Base-by-base conservation (phyloP, 2,113 vertebrate genomes). In the Ondatra zibethicus region DNA sequence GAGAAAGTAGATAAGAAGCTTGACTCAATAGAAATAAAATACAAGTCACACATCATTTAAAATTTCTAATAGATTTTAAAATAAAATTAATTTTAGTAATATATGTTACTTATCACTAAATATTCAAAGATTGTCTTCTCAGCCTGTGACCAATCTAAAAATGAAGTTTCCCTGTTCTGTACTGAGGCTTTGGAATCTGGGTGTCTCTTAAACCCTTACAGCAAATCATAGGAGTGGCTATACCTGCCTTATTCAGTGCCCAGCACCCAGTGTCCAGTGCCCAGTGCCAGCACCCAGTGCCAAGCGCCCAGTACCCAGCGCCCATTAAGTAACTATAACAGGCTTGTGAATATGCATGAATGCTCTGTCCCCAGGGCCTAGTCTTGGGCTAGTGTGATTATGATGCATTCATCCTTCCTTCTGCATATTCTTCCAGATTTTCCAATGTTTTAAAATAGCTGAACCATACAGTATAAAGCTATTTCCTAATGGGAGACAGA, bases 401-500 rank as follows among this genome's bases (percentile, higher is more conserved):
- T 11, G 63, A 78, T 12, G 14, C 12, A 14, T 14, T 95, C 39
- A 27, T 91, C 27, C 21, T 84, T 47, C n/a, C 19, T 82, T 77
- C 6, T n/a, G 2, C 39, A 5, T 14, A 13, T 21, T 73, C 66
- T 42, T 85, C 29, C 88, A 65, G 78, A 63, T 82, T 91, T 91
- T 77, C 39, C n/a, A 4, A 33, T 33, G 80, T 52, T 89, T 89
- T 23, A 50, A 78, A 86, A 61, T 6, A 88, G 50, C 55, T 82
- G 0, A 2, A 90, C 23, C 6, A 8, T 19, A 68, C 19, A 42
- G 47, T 25, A 58, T 45, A 45, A 50, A 7, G 10, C 31, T 82
- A 4, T 58, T 96, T 96, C 77, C 81, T 55, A 90, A 63, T 61
- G 23, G 92, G 94, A 84, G 29, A 72, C 29, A 50, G 89, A 13